Conservation (phyloP, 2,113 vertebrate genomes). For the Indicator maculatus region DNA sequence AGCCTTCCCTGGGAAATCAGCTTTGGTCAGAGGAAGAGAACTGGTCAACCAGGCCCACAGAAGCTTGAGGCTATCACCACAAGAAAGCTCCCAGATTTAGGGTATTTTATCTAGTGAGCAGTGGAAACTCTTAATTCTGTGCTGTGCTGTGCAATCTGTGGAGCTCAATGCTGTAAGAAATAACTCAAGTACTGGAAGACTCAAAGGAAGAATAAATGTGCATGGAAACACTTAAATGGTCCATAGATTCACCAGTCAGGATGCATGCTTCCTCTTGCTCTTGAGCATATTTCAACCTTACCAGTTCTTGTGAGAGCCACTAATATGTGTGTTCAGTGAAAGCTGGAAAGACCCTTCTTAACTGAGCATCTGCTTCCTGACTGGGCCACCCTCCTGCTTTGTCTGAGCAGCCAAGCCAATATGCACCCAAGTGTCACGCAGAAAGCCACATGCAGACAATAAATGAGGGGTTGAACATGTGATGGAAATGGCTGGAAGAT, state of each 20-base stretch:
- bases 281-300: background rate
- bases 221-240: background rate
- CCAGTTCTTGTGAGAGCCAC: background rate
- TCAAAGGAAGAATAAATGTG: background rate
- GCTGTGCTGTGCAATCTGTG: background rate
- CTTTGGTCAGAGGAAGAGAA: background rate
- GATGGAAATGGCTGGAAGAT: background rate
- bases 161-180: background rate
- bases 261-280: background rate
- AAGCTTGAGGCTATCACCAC: background rate
- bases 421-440: background rate
- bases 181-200: background rate
- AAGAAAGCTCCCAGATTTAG: background rate
- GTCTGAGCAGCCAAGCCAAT: background rate
- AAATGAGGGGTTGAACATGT: rapidly evolving
- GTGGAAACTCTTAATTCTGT: background rate
- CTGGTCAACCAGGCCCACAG: background rate
- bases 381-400: background rate
- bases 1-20: background rate
- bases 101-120: background rate
- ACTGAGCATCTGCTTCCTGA: background rate
- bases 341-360: background rate
- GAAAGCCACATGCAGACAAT: background rate
- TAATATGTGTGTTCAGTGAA: background rate
- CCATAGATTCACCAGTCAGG: background rate